A percentile compares a stretch with the other conserved stretches of the same genome.
Evolutionary conservation across 2,797 vertebrate species (phyloP).

Genomic region (Hydrocynus forskahlii): DNA sequence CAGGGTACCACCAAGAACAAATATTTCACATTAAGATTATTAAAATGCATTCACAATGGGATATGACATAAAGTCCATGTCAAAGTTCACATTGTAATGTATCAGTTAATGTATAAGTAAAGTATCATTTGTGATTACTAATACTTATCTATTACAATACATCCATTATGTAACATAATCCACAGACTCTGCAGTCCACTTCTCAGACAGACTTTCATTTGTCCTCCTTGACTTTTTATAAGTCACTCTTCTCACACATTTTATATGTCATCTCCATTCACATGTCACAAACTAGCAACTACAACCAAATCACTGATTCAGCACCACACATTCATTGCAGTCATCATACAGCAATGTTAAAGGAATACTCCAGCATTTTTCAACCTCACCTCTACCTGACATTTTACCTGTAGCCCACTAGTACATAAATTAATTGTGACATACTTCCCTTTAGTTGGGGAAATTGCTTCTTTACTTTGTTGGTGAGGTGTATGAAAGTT

Average conservation of each 20-base stretch:
- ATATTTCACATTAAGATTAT: conserved; percentile 6
- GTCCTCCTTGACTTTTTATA: not conserved
- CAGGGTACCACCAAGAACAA: not conserved
- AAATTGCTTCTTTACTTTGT: not conserved
- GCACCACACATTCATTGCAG: conserved; percentile 4
- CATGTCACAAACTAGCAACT: not conserved
- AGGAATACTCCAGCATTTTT: not conserved
- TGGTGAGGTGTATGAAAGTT: too few relatives aligned
- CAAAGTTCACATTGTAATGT: not conserved
- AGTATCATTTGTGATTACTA: not conserved
- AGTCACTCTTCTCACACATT: too few relatives aligned
- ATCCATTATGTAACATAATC: not conserved
- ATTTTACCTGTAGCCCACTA: not conserved
- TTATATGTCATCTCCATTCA: not conserved
- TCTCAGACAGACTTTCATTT: not conserved
- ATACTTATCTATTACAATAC: not conserved
- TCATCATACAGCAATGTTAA: not conserved
- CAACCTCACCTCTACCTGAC: not conserved
- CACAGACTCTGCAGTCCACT: not conserved
- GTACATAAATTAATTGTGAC: not conserved
- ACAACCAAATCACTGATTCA: not conserved
- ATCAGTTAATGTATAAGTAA: not conserved
- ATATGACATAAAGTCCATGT: not conserved
- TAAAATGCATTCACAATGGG: not conserved
- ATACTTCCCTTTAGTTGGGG: not conserved